A percentile compares a stretch with the other conserved stretches of the same genome.
Conservation (phyloP, 2,797 vertebrate species). For the Mycteria americana region DNA sequence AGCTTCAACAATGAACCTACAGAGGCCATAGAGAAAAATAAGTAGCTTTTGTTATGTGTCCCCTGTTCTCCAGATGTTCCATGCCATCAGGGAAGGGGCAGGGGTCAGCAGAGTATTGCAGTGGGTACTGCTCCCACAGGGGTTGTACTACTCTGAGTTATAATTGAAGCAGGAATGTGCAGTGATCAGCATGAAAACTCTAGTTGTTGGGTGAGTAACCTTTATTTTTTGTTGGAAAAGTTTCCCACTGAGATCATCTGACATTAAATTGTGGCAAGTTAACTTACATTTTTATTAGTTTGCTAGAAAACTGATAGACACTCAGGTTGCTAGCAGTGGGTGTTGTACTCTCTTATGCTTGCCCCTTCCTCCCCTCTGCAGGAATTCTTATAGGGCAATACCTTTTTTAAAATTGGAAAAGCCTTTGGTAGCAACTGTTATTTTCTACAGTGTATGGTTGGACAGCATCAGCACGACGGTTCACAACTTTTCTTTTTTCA, state of each 20-base stretch:
- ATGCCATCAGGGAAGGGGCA: constrained; percentile 12
- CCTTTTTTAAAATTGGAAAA: neutral
- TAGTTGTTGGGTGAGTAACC: constrained; percentile 21
- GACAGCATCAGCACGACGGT: neutral
- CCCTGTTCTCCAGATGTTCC: constrained; percentile 46
- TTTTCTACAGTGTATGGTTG: neutral
- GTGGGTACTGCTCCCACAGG: constrained; percentile 50
- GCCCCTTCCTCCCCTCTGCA: neutral
- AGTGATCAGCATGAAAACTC: constrained; percentile 48
- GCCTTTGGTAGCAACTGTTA: neutral
- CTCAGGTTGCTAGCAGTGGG: neutral
- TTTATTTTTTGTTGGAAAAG: constrained; percentile 34
- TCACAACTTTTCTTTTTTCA: neutral
- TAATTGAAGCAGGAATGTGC: constrained; percentile 45
- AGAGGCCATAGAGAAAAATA: neutral
- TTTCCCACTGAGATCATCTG: constrained; percentile 57
- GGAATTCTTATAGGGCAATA: neutral
- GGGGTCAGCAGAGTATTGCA: constrained; percentile 13
- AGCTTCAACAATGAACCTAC: neutral
- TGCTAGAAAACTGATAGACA: neutral
- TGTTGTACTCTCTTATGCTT: neutral
- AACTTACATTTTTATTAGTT: neutral
- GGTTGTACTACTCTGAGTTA: neutral
- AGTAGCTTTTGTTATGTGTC: constrained; percentile 46
- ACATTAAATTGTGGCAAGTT: neutral